Percentiles rank a stretch among this genome's conserved stretches.
These are phyloP conservation scores for Pituophis catenifer DNA, from an alignment of 2,113 vertebrate species.

Conservation along the genomic window DNA sequence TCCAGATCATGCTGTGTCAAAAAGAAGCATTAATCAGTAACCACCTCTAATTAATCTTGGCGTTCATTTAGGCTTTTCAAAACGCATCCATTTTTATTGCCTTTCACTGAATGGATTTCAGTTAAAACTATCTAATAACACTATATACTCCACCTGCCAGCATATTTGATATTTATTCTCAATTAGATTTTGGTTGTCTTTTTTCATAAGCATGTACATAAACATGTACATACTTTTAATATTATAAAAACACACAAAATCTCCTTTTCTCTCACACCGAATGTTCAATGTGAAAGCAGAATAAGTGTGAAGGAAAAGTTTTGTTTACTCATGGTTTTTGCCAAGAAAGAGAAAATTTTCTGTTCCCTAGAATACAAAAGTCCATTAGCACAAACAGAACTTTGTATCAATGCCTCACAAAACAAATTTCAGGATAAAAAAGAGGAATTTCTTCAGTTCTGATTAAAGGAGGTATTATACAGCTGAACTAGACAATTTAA, in stretches of 20 bases:
- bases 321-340: neutral
- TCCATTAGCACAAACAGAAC: neutral
- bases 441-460: neutral
- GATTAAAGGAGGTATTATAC: neutral
- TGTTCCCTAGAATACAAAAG: neutral
- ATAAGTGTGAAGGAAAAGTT: neutral
- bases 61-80: neutral
- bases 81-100: neutral
- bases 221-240: neutral
- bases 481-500: neutral
- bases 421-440: neutral
- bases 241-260: neutral
- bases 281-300: neutral
- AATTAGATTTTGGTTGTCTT: neutral
- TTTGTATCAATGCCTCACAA: neutral
- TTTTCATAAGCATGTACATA: neutral
- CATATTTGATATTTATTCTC: neutral
- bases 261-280: neutral
- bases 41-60: neutral
- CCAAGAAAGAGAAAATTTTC: neutral
- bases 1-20: neutral
- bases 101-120: neutral
- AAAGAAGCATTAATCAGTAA: neutral
- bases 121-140: neutral
- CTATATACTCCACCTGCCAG: neutral